Base-by-base conservation (phyloP, 2,113 vertebrate genomes). In the Gallinago paraguaiae region DNA sequence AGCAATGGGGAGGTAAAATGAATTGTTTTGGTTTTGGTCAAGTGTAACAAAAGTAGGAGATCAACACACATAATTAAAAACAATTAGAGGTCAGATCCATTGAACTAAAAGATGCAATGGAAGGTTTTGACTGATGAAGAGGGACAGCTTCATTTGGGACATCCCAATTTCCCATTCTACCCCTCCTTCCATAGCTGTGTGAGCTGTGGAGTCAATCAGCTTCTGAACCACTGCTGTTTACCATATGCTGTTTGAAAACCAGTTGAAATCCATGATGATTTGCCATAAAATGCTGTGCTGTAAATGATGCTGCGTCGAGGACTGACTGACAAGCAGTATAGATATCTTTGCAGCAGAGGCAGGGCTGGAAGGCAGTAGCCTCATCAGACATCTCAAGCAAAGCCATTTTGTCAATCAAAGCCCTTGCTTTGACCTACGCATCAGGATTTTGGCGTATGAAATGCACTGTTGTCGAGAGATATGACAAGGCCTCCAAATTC, bases 351-450 rank as follows among this genome's bases (percentile, higher is more conserved):
- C 71, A 83, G 68, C 33, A 86, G 68, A 83, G 35, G 59, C 91
- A 95, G 11, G 2, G 37, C 75, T 85, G 75, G 64, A 93, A 93
- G 71, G 82, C 92, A 43, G 50, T 31, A 77, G 71, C 63, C 64
- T 93, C 71, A 77, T 81, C 86, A 93, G 64, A 37, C 13, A 0
- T 46, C 68, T 76, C 43, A 69, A 65, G 68, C 16, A 78, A 92
- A 95, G 71, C 51, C 72, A 82, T 83, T 90, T 92, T 90, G 76
- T 88, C 91, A 94, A 10, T 90, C 88, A 96, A 86, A 96, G 68
- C 46, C 54, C n/a, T 67, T 54, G 56, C 54, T 43, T 43, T 43
- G 65, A 70, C 25, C 50, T 67, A 46, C 46, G 74, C 35, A 78
- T 43, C 50, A 93, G n/a, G 43, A 77, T 75, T 83, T 81, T 43